These are phyloP conservation scores for Drosophila paramelanica DNA, from an alignment of 2,888 invertebrate genomes.

Conservation along the genomic window DNA sequence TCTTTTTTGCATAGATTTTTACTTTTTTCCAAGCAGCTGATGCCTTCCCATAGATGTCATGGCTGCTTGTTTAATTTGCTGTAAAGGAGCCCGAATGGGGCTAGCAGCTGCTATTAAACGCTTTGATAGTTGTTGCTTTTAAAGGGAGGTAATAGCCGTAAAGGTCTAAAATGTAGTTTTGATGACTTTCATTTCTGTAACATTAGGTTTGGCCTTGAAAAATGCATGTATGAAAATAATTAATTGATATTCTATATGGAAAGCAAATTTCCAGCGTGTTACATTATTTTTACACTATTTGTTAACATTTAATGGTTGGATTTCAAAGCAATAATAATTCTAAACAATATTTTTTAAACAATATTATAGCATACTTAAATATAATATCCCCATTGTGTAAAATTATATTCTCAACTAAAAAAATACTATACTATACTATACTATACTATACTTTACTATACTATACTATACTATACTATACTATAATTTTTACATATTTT, in stretches of 20 bases:
- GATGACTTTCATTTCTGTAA: neutral
- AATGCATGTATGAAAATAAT: neutral
- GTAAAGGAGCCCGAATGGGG: conserved; percentile 14
- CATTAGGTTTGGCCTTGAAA: neutral
- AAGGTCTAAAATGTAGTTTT: neutral
- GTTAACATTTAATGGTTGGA: too few relatives aligned
- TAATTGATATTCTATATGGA: neutral
- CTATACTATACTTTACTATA: neutral
- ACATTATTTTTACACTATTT: too few relatives aligned
- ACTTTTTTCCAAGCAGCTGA: conserved; percentile 30
- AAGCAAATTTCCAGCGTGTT: too few relatives aligned
- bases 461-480: neutral
- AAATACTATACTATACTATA: neutral
- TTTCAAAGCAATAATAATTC: too few relatives aligned
- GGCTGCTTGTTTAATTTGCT: conserved; percentile 35
- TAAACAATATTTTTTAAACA: too few relatives aligned
- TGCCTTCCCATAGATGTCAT: conserved; percentile 30
- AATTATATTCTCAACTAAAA: neutral
- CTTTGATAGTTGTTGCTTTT: conserved; percentile 1
- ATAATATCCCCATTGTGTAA: neutral
- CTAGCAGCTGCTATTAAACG: neutral
- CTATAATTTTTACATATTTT: neutral
- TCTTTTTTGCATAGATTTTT: conserved; percentile 59
- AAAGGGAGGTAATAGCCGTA: neutral
- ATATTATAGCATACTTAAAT: neutral